Conservation (phyloP, 1,140 invertebrate species). For the Drosophila elegans region DNA sequence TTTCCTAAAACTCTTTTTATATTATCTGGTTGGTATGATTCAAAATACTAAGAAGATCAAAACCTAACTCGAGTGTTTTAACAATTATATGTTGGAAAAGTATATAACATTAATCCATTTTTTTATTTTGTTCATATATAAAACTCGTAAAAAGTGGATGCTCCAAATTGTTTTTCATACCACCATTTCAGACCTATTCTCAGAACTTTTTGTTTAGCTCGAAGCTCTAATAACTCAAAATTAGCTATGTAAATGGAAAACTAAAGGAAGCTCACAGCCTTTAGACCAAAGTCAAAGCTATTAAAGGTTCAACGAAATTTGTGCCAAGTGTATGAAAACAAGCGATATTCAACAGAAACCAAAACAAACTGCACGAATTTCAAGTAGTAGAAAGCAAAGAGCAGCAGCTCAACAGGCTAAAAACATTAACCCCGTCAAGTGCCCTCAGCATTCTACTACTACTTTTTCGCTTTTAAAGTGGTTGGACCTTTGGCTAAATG, state of each 20-base stretch:
- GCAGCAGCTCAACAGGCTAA: conserved; percentile 21
- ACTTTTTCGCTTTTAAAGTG: conserved; percentile 10
- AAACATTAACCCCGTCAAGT: conserved; percentile 58
- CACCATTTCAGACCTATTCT: too few relatives aligned
- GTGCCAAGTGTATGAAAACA: conserved; percentile 25
- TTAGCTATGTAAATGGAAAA: too few relatives aligned
- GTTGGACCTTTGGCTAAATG: conserved; percentile 25
- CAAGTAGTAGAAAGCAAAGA: conserved; percentile 36
- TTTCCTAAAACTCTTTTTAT: too few relatives aligned
- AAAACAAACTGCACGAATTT: conserved; percentile 29
- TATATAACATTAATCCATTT: neutral
- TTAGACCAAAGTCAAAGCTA: conserved; percentile 17
- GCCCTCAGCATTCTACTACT: conserved; percentile 12
- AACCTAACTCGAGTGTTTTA: too few relatives aligned
- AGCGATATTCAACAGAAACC: conserved; percentile 12
- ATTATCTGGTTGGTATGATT: too few relatives aligned
- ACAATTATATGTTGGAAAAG: too few relatives aligned
- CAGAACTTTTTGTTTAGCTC: too few relatives aligned
- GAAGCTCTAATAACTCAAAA: too few relatives aligned
- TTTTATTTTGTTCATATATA: too few relatives aligned
- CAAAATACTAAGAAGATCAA: too few relatives aligned
- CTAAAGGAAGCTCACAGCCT: neutral
- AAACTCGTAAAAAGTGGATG: too few relatives aligned
- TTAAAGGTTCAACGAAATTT: conserved; percentile 32
- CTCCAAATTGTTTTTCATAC: too few relatives aligned